Base-by-base conservation (phyloP, 1,140 invertebrate species). In the Philopotamus ludificatus region DNA sequence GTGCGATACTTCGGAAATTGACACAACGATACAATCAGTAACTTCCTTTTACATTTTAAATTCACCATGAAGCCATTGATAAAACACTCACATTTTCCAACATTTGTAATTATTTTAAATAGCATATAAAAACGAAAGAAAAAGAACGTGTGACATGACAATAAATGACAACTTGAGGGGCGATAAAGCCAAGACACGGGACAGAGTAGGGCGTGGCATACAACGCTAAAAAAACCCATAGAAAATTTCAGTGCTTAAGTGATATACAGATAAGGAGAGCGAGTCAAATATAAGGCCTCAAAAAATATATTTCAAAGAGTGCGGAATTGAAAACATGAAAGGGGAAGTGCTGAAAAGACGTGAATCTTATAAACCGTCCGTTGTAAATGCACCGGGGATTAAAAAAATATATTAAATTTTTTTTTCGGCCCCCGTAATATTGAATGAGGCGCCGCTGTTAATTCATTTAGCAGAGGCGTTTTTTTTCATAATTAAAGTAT, bases 291-390 rank as follows among this genome's bases (percentile, higher is more conserved):
- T 34, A 34, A 12, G 28, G 28, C 28, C 28, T 4, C 4, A 34
- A 34, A 34, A 34, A 34, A 34, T 34, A 34, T 34, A 34, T 34
- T 7, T 34, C 28, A 34, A 34, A 34, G 28, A 12, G 28, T 12
- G 10, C 15, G 44, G 10, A 39, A 47, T 47, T 47, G 44, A 47
- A 12, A 20, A 47, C 44, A 47, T 20, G 44, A 20, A 47, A 47
- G 15, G 44, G 44, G 44, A 47, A 47, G 44, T 47, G 8, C 44
- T 47, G 8, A 7, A 20, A 47, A 47, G 44, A 47, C 44, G 44
- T 47, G 44, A 47, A 47, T 47, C 44, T 47, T 47, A 47, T 47
- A 47, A 47, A 34, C 4, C 28, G 28, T 7, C n/a, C 28, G 12
- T 34, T 34, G 28, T 34, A 34, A 34, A 47, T 47, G 44, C 44